Base-by-base conservation (phyloP, 1,140 invertebrate species). In the Neodiprion pinetum region DNA sequence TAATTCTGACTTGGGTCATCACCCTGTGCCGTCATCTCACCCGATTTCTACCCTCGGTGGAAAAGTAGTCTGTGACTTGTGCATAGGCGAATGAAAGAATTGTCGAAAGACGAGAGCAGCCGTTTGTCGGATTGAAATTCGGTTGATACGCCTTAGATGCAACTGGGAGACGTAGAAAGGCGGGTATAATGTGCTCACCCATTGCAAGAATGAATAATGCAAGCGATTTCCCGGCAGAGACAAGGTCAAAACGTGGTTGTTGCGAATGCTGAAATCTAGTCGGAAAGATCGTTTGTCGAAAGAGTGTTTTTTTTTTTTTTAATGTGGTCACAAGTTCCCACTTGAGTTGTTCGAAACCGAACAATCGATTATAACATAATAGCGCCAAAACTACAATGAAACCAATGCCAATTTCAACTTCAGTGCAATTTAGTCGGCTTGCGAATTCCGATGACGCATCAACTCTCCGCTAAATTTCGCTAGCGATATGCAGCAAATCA, bases 61-160 rank as follows among this genome's bases (percentile, higher is more conserved):
- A 40, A 40, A 40, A 3, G 2, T 40, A 40, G 28, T 40, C 28
- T 5, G 28, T 40, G 28, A 40, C 28, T 40, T 40, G 28, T 40
- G 5, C 28, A 40, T 40, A 40, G 53, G 9, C 9, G n/a, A 17
- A 61, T 61, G 53, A 5, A 14, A 61, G 53, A 61, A 14, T 61
- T 61, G 11, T 61, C 53, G n/a, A 61, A 61, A 1, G 11, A 61
- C 11, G 11, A 17, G 11, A 17, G 9, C 11, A 17, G 8, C 53
- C n/a, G 53, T 61, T 61, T 61, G 4, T 61, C 53, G 53, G 53
- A 61, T 61, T 61, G 53, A 61, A 61, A 61, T 61, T 61, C 53
- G 53, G 53, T 61, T 5, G 53, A 9, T 61, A 61, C 4, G n/a
- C 5, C 9, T 61, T 61, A 61, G 53, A 61, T 61, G n/a, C n/a